Conservation (phyloP, 2,797 vertebrate genomes). For the Sebastes dallii region DNA sequence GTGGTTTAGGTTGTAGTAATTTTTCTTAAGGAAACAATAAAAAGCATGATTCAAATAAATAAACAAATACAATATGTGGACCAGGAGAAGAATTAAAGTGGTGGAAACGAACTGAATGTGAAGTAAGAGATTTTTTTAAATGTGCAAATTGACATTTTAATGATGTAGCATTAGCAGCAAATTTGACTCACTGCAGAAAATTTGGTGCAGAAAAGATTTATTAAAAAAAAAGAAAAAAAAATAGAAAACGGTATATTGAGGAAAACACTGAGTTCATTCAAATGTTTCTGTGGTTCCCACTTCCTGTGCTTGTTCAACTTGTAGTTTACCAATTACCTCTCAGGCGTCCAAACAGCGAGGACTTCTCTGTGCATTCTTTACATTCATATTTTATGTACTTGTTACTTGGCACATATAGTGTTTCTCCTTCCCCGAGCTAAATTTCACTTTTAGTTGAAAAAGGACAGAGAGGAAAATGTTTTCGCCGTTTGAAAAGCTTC, state of each 20-base stretch:
- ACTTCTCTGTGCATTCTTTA: conserved; percentile 48
- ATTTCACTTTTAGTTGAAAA: conserved; percentile 41
- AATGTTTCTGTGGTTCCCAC: neutral
- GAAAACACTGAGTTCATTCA: neutral
- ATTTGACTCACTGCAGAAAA: neutral
- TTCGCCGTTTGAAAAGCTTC: conserved; percentile 52
- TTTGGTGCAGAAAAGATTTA: neutral
- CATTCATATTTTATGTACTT: conserved; percentile 52
- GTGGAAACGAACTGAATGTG: neutral
- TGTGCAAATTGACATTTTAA: neutral
- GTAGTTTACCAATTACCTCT: conserved; percentile 56
- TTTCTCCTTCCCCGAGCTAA: conserved; percentile 44
- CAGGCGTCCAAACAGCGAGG: conserved; percentile 26
- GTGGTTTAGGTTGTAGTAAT: too few relatives aligned
- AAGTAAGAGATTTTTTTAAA: neutral
- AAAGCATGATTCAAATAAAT: too few relatives aligned
- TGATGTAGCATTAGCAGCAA: neutral
- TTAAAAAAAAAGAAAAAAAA: neutral
- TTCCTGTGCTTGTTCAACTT: conserved; percentile 25
- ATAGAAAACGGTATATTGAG: neutral
- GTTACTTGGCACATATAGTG: conserved; percentile 52
- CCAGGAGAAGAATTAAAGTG: neutral
- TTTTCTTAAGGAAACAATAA: too few relatives aligned
- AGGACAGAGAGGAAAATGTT: conserved; percentile 32
- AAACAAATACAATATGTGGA: neutral